Conservation (phyloP, 1,140 invertebrate species). For the Papilio xuthus region DNA sequence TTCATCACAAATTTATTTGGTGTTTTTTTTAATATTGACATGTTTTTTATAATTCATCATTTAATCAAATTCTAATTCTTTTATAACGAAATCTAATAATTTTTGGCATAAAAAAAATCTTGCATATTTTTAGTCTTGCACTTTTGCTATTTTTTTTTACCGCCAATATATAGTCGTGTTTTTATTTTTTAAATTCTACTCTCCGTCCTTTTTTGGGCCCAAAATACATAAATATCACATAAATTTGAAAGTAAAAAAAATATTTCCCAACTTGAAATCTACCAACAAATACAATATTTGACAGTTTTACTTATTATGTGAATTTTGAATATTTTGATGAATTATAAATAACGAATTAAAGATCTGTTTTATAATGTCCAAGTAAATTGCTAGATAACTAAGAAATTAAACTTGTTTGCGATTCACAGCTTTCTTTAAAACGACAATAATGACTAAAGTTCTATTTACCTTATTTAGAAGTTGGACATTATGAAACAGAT, state of each 20-base stretch:
- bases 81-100: no score
- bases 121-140: background rate
- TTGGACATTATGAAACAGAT: no score
- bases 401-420: no score
- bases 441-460: no score
- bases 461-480: no score
- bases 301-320: background rate
- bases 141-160: background rate
- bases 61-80: background rate
- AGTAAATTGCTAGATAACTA: no score
- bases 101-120: background rate
- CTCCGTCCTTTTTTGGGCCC: background rate
- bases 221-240: background rate
- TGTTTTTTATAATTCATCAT: slow-evolving; percentile 20
- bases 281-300: background rate
- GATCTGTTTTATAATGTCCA: no score
- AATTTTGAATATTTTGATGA: background rate
- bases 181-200: background rate
- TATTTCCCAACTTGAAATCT: no score
- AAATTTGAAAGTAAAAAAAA: no score
- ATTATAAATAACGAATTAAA: background rate
- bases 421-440: no score
- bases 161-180: background rate
- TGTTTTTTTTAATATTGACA: background rate
- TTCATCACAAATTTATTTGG: background rate